Evolutionary conservation across 2,888 invertebrate species (phyloP), one percentile per base, ranked within the genome.

Genomic region (Tachina lurida): DNA sequence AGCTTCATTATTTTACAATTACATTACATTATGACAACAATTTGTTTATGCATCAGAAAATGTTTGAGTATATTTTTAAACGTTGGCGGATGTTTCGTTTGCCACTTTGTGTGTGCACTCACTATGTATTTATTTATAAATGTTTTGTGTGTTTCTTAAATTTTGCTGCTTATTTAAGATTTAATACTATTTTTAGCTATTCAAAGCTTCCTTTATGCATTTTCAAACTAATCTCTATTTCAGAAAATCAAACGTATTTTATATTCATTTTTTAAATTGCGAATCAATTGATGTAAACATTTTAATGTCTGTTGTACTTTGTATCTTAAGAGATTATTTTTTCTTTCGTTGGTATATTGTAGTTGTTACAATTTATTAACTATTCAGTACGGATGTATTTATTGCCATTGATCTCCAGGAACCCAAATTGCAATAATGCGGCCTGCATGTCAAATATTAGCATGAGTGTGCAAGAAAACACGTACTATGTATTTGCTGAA

Each of bases 321-420:
- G 47, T 60, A 47, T 31, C 58, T 73, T 39, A 60, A 73, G 45
- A 56, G 45, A 71, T 60, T 43, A 1, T 22, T 15, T 43, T n/a
- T 70, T 70, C 10, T 10, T 31, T 7, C 31, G 7, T 31, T 31
- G 5, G 31, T 31, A 31, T 31, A 31, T 15, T 56, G 56, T 47
- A 73, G 31, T 73, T n/a, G 71, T 60, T 73, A 73, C 58, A 73
- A 45, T 58, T 58, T 43, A 58, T 43, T 58, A 31, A 60, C 71
- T 73, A 73, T 73, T 58, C 71, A 73, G 58, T 56, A n/a, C 22
- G 22, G 17, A 60, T 47, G 17, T 47, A 13, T 60, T 60, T n/a
- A 15, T 17, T 45, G 58, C 58, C 45, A 73, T 73, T n/a, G 39
- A 31, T 47, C 60, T 58, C 19, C 56, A 58, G 58, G 45, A 10